These are phyloP conservation scores for Hydrozoanthus gracilis DNA, from an alignment of 92 coral and sea anemone genomes.

Conservation along the genomic window DNA sequence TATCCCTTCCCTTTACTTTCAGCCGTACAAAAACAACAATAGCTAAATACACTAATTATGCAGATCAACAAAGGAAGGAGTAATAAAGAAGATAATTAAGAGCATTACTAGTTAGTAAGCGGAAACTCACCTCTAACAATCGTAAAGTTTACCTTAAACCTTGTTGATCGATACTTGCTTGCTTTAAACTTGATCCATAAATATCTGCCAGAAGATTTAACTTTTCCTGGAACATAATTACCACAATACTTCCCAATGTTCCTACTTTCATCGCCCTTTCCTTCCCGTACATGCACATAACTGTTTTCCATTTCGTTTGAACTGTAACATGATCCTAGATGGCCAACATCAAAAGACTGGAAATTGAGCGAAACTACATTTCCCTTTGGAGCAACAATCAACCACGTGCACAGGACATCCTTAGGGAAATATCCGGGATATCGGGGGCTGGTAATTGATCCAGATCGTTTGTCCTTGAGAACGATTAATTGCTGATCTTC, in stretches of 20 bases:
- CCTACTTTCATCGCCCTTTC: constrained; percentile 1
- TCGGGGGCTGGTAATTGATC: constrained; percentile 18
- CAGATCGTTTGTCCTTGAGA: constrained; percentile 27
- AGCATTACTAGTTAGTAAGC: neutral
- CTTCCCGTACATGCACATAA: constrained; percentile 35
- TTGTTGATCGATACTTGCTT: constrained; percentile 31
- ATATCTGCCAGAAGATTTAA: constrained; percentile 32
- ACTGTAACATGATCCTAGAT: constrained; percentile 31
- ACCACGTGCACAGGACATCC: constrained; percentile 35
- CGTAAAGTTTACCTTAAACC: constrained; percentile 24
- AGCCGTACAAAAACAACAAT: no score
- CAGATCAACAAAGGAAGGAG: neutral
- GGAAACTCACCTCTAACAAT: constrained; percentile 24
- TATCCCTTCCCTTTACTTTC: no score
- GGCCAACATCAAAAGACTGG: constrained; percentile 36
- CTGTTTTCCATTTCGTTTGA: constrained; percentile 3
- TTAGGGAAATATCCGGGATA: constrained; percentile 25
- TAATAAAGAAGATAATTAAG: neutral
- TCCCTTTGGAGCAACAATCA: constrained; percentile 29
- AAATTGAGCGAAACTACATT: constrained; percentile 2
- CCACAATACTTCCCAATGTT: constrained; percentile 43
- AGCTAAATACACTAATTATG: neutral
- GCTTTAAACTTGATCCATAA: constrained; percentile 46
- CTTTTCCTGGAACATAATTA: neutral
- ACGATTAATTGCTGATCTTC: neutral